A percentile compares a stretch with the other conserved stretches of the same genome.
Conservation (phyloP, 2,888 invertebrate species). For the Neoaliturus tenellus region DNA sequence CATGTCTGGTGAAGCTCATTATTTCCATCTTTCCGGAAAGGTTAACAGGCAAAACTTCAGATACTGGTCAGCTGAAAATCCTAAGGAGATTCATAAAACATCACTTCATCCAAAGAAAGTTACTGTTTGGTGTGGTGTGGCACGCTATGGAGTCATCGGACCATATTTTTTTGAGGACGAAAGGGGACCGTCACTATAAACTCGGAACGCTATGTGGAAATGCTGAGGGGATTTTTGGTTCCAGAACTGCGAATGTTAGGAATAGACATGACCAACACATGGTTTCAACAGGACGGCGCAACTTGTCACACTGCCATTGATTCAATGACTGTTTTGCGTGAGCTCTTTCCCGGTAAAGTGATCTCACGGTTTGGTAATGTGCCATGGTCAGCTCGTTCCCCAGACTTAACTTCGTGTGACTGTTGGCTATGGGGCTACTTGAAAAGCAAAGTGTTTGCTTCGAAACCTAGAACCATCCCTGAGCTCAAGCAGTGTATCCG, state of each 20-base stretch:
- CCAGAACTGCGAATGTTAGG: background rate
- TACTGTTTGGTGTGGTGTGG: constrained; percentile 4
- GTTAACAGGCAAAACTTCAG: background rate
- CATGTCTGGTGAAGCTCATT: background rate
- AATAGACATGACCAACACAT: background rate
- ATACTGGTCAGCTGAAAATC: constrained; percentile 25
- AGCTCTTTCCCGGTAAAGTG: background rate
- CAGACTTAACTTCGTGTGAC: background rate
- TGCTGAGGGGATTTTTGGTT: background rate
- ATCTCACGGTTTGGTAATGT: constrained; percentile 16
- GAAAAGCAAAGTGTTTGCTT: constrained; percentile 24
- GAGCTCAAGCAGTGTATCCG: constrained; percentile 13
- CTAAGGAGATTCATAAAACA: background rate
- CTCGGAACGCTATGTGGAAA: background rate
- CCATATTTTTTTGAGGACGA: background rate
- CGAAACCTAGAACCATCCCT: background rate
- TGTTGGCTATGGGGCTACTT: constrained; percentile 30
- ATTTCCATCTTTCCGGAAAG: background rate
- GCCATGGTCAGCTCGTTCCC: background rate
- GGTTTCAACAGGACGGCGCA: constrained; percentile 12
- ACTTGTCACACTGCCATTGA: background rate
- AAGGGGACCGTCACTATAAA: background rate
- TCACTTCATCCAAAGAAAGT: background rate
- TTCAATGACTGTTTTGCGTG: background rate
- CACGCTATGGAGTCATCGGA: background rate